Evolutionary conservation across 2,888 invertebrate species (phyloP), one percentile per base, ranked within the genome.

Genomic region (Cabera pusaria): DNA sequence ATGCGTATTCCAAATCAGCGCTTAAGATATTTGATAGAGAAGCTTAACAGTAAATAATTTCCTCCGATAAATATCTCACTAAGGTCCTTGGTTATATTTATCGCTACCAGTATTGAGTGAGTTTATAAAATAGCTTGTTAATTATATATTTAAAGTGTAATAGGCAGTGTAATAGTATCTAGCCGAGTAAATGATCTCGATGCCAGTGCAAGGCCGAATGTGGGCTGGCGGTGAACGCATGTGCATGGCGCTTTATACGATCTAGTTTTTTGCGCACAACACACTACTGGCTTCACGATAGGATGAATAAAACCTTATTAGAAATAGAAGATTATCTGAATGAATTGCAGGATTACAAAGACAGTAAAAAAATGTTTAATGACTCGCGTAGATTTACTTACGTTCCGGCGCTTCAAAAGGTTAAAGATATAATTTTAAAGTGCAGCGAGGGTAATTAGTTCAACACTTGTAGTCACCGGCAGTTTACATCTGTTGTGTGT

Each of bases 171-270:
- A 59, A 59, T 61, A 52, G 52, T 58, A 63, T 54, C 58, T 65
- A 70, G 72, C 59, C 64, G 50, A 72, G 83, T 80, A 84, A 83
- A 69, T 63, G 77, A 83, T 84, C 80, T 77, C 59, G 63, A 67
- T 63, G 65, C 66, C 10, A 7, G 59, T 44, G 73, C 78, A 82
- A 86, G 84, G 80, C 71, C 80, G 72, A 50, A 55, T 71, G 83
- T 72, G 72, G 76, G 75, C 56, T 53, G 50, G n/a, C n/a, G n/a
- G n/a, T n/a, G n/a, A n/a, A 59, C 54, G 46, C 49, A 61, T n/a
- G 8, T 19, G 23, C 32, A 14, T 19, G 51, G 66, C 67, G 71
- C 63, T 66, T 61, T 45, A 46, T 25, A 10, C 0, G 6, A 44
- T 40, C 25, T 42, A 48, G 26, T 67, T 72, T 70, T 70, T 70